Percentiles rank a stretch among this genome's conserved stretches.
phyloP scores from a whole-genome alignment of 2,113 vertebrate species.

The Scopus umbretta region DNA sequence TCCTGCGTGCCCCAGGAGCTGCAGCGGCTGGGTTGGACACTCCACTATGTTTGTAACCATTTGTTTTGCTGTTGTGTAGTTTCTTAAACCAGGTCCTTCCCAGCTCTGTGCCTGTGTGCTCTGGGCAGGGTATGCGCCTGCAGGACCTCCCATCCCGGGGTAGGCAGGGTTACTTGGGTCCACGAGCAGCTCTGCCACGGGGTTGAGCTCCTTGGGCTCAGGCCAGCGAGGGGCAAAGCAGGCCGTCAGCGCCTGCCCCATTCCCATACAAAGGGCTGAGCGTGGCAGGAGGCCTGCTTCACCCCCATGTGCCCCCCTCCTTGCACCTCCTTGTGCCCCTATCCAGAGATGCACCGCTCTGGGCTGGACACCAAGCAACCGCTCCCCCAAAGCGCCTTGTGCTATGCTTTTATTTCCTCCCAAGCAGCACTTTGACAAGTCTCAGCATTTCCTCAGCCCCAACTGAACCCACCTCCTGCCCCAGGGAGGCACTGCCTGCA shows the following conservation, averaged over 20 bases:
- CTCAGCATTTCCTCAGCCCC: neutral
- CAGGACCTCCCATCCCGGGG: accelerated
- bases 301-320: accelerated
- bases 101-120: neutral
- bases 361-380: neutral
- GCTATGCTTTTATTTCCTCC: constrained; percentile 34
- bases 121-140: accelerated
- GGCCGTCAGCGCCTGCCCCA: neutral
- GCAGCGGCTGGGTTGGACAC: neutral
- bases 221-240: neutral
- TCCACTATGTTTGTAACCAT: neutral
- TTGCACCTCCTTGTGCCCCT: neutral
- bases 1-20: accelerated
- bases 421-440: neutral
- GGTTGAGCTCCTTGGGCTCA: constrained; percentile 67
- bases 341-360: neutral
- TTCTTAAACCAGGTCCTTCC: constrained; percentile 53
- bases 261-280: neutral
- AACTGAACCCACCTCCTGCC: neutral
- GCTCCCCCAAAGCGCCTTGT: neutral
- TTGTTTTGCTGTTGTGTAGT: constrained; percentile 13
- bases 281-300: neutral
- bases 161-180: neutral
- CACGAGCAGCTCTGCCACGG: constrained; percentile 52
- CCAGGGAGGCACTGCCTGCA: neutral